Conservation (phyloP, 2,113 vertebrate genomes). For the Cichladusa arquata region DNA sequence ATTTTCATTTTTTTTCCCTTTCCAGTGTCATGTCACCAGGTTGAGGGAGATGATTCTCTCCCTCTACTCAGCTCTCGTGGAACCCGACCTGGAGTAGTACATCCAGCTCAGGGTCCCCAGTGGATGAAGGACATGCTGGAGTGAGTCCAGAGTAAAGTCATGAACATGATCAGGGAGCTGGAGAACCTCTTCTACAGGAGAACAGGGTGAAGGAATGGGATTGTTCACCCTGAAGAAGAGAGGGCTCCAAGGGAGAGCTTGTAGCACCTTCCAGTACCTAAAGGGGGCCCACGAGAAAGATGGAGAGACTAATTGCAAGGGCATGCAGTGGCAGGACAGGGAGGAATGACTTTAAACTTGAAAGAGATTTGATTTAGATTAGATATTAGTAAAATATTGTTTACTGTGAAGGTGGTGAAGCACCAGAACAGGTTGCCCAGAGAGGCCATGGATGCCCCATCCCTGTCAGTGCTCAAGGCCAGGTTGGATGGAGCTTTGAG, state of each 20-base stretch:
- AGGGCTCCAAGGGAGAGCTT: neutral
- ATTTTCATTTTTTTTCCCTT: conserved; percentile 43
- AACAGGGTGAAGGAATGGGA: neutral
- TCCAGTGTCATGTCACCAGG: neutral
- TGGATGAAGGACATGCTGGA: neutral
- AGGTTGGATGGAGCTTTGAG: neutral
- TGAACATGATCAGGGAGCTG: neutral
- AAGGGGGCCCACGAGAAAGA: neutral
- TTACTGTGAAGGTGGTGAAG: neutral
- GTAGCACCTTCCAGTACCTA: neutral
- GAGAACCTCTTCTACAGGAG: neutral
- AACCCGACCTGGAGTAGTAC: neutral
- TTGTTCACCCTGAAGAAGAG: neutral
- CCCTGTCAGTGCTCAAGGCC: neutral
- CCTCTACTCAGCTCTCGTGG: neutral
- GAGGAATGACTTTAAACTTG: neutral
- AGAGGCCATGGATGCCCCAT: neutral
- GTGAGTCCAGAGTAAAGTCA: neutral
- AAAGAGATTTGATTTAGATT: neutral
- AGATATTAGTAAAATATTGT: neutral
- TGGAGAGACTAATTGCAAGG: neutral
- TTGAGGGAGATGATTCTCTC: neutral
- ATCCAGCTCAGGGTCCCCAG: neutral
- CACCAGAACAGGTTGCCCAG: neutral
- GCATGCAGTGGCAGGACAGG: neutral